Evolutionary conservation across 2,797 vertebrate genomes (phyloP).

Genomic region (Cirrhinus molitorella): DNA sequence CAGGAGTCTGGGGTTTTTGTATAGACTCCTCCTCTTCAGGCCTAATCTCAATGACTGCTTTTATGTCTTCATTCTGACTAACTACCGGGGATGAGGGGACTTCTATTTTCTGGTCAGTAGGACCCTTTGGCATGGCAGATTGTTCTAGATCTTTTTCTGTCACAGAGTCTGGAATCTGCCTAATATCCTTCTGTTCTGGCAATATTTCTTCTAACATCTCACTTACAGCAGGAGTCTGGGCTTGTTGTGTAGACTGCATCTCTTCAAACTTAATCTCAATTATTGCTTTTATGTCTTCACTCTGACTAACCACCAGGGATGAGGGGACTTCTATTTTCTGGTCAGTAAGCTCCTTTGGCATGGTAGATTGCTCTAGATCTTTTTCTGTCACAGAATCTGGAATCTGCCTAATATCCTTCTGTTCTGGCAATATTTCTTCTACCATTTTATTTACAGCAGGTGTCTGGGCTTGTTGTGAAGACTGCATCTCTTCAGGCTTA

Average conservation of each 20-base stretch:
- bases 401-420: conserved; percentile 28
- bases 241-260: conserved; percentile 5
- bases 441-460: neutral
- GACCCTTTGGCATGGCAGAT: conserved; percentile 25
- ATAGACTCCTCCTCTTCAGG: neutral
- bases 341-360: conserved; percentile 45
- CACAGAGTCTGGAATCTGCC: conserved; percentile 4
- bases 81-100: conserved; percentile 58
- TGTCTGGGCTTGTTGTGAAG: neutral
- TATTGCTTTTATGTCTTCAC: neutral
- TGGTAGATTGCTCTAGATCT: conserved; percentile 12
- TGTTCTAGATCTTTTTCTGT: conserved; percentile 19
- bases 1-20: neutral
- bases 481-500: conserved; percentile 1
- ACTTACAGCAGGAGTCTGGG: neutral
- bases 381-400: conserved; percentile 13
- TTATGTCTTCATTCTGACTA: neutral
- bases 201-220: neutral
- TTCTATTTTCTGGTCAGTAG: conserved; percentile 62
- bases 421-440: neutral
- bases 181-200: conserved; percentile 14
- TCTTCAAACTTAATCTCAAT: conserved; percentile 1
- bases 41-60: conserved; percentile 12
- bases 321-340: conserved; percentile 64
- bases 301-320: conserved; percentile 49